Evolutionary conservation across 2,888 invertebrate genomes (phyloP).

Genomic region (Thereva nobilitata): DNA sequence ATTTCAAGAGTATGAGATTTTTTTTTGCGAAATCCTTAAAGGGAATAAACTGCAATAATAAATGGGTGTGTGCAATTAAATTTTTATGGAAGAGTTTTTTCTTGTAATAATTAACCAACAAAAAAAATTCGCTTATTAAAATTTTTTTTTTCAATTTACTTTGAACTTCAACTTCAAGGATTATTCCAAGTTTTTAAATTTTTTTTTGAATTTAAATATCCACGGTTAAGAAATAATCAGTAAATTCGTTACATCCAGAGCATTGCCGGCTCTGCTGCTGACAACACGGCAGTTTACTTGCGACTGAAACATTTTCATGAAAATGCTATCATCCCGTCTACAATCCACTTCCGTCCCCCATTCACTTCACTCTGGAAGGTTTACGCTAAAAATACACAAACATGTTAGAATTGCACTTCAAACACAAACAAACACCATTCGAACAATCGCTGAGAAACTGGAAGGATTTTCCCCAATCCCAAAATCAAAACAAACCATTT

Average conservation of each 20-base stretch:
- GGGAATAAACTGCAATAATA: not conserved
- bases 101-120: too few relatives aligned
- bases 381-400: conserved; percentile 30
- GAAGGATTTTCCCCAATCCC: not conserved
- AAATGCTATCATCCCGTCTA: conserved; percentile 21
- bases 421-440: conserved; percentile 10
- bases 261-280: conserved; percentile 17
- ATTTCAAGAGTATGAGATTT: not conserved
- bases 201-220: too few relatives aligned
- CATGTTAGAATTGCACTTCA: conserved; percentile 18
- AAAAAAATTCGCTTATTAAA: too few relatives aligned
- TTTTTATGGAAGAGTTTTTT: too few relatives aligned
- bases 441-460: conserved; percentile 28
- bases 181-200: too few relatives aligned
- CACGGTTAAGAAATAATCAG: not conserved
- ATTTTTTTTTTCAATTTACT: too few relatives aligned
- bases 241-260: conserved; percentile 6
- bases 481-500: conserved; percentile 31
- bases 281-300: conserved; percentile 37
- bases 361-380: conserved; percentile 15
- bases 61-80: conserved; percentile 1
- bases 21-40: too few relatives aligned
- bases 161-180: too few relatives aligned
- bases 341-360: conserved; percentile 20
- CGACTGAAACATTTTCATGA: conserved; percentile 37